phyloP scores from a whole-genome alignment of 2,113 vertebrate genomes.

The Elephantulus edwardii region DNA sequence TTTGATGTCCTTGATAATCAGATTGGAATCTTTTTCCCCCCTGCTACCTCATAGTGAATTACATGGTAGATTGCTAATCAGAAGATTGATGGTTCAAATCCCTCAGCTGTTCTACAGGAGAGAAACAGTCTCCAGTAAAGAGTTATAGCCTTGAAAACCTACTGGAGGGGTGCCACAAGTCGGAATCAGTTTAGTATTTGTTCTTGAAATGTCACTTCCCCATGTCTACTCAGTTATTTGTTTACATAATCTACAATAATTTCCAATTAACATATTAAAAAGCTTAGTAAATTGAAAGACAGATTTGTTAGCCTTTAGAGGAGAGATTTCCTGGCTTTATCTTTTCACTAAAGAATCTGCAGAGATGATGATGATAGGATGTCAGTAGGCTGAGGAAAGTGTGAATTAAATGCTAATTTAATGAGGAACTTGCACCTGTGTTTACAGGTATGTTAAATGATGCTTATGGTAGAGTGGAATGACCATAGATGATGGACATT shows the following conservation, averaged over 20 bases:
- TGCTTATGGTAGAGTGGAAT: neutral
- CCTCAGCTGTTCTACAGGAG: too few relatives aligned
- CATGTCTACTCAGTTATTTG: neutral
- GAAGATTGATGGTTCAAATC: too few relatives aligned
- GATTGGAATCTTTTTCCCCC: neutral
- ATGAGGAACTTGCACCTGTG: neutral
- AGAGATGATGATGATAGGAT: neutral
- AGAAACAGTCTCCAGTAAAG: too few relatives aligned
- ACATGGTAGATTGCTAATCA: too few relatives aligned
- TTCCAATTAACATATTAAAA: slow-evolving; percentile 19
- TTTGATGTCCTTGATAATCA: neutral
- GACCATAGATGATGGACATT: too few relatives aligned
- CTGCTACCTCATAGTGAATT: too few relatives aligned
- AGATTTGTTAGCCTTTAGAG: slow-evolving; percentile 27
- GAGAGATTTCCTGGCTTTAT: neutral
- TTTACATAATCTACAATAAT: neutral
- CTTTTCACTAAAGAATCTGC: neutral
- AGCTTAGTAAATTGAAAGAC: neutral
- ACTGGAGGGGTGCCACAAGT: too few relatives aligned
- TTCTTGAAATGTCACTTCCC: slow-evolving; percentile 20
- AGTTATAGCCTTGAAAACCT: too few relatives aligned
- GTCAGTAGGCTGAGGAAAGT: neutral
- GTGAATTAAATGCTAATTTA: neutral
- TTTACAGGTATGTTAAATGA: neutral
- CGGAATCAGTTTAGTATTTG: neutral